Conservation (phyloP, 2,888 invertebrate genomes). For the Drosophila hamatofila region DNA sequence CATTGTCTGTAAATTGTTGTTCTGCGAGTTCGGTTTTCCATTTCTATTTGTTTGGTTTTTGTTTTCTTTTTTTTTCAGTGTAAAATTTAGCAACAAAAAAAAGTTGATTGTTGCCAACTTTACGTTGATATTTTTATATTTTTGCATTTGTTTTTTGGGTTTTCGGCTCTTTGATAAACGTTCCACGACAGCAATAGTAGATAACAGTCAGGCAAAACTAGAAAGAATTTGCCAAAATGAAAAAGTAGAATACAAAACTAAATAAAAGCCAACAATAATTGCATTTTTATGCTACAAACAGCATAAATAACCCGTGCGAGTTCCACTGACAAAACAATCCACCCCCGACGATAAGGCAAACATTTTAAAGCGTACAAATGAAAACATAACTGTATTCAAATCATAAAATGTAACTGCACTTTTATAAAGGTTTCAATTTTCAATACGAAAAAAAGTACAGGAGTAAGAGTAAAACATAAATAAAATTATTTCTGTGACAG, state of each 20-base stretch:
- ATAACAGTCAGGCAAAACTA: constrained; percentile 28
- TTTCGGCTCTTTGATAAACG: constrained; percentile 49
- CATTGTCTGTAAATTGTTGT: constrained; percentile 39
- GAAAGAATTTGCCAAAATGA: constrained; percentile 43
- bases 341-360: not conserved
- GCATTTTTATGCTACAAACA: constrained; percentile 70
- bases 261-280: constrained; percentile 61
- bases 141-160: constrained; percentile 6
- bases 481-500: too few species aligned
- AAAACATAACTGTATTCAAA: not conserved
- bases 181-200: constrained; percentile 41
- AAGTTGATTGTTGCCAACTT: constrained; percentile 68
- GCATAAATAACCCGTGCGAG: constrained; percentile 54
- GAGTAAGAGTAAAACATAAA: too few species aligned
- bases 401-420: not conserved
- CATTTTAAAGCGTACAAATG: not conserved
- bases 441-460: not conserved
- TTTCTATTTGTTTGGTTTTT: not conserved
- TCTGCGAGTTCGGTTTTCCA: constrained; percentile 26
- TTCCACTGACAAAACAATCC: not conserved
- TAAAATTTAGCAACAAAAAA: constrained; percentile 30
- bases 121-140: constrained; percentile 47
- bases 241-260: constrained; percentile 11
- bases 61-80: constrained; percentile 14
- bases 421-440: not conserved